Base-by-base conservation (phyloP, 2,797 vertebrate species). In the Coilia nasus region DNA sequence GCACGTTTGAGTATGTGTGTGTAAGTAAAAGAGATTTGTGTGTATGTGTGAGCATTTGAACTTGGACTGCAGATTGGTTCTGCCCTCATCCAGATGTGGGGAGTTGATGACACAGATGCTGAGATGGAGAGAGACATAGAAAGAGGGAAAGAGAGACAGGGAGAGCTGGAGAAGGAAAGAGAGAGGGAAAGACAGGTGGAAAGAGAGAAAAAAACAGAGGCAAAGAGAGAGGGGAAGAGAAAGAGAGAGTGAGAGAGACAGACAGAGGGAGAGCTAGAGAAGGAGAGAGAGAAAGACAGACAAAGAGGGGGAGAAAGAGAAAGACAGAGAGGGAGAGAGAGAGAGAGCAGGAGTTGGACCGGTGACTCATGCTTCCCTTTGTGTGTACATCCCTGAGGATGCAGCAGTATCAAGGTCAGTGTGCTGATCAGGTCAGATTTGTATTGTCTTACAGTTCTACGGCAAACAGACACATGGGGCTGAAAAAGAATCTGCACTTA, bases 61-160 rank as follows among this genome's bases (percentile, higher is more conserved):
- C 67, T 75, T 14, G 1, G 28, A 14, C 71, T 78, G 71, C 71
- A 78, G 71, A 78, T 78, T 78, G 92, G 28, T 89, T 91, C 90
- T 91, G 90, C 90, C 90, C 91, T 91, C 88, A 86, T 88, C 83
- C 90, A 90, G 92, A 91, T 91, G 91, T 90, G 86, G 86, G 87
- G 64, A 81, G 81, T 83, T 90, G 91, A 93, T 91, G 87, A 90
- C 89, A 88, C 88, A 92, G 86, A 87, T 91, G 90, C 88, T 62
- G 59, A 81, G 15, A 67, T 31, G 31, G 62, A 82, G 62, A 46
- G 80, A 84, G 62, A 83, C 47, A 56, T 41, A 19, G 23, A 17
- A 21, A 19, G 81, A 21, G 6, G 14, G 23, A 31, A 9, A 47
- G 47, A 57, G 81, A 82, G 44, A 57, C 5, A 28, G 25, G 21